Base-by-base conservation (phyloP, 2,113 vertebrate species). In the Pseudolaguvia tuberculata region DNA sequence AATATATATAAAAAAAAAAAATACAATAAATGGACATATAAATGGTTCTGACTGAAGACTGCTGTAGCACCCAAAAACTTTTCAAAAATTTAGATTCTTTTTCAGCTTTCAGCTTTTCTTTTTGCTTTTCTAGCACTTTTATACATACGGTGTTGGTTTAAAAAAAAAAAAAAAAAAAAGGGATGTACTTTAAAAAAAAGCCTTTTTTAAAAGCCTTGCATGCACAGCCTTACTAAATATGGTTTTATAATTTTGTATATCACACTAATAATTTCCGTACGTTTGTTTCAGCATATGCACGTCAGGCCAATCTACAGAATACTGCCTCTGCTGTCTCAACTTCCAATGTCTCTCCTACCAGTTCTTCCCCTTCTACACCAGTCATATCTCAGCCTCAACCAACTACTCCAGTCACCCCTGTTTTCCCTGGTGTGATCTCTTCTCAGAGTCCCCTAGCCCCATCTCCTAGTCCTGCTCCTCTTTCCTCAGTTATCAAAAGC, bases 351-450 rank as follows among this genome's bases (percentile, higher is more conserved):
- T 93, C 96, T 79, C 93, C 94, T 83, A 93, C 93, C 75, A 93
- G 91, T 68, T 93, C 94, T 80, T 88, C 90, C 2, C 91, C 95
- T 80, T 91, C 92, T 45, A 93, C 91, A 74, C 92, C 94, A 2
- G 85, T 86, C 81, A 90, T 90, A 45, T 87, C 89, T 20, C 92
- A 92, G 76, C 87, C 91, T 4, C 88, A 92, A 70, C 88, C 93
- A 14, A 88, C 93, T 4, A 83, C 92, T 23, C 91, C 93, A 15
- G 81, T 92, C 59, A 92, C 96, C 5, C 87, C 94, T 0, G 85
- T 93, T 65, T 97, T 98, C 76, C 91, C 95, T 29, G 92, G 95
- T 77, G 91, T 96, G 79, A 88, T 93, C 69, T 89, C 93, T 59
- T 88, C 90, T 72, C 88, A 90, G 70, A 89, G 88, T 73, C 81